A percentile compares a stretch with the other conserved stretches of the same genome.
Evolutionary conservation across 1,140 invertebrate species (phyloP).

Genomic region (Ceratina australensis): DNA sequence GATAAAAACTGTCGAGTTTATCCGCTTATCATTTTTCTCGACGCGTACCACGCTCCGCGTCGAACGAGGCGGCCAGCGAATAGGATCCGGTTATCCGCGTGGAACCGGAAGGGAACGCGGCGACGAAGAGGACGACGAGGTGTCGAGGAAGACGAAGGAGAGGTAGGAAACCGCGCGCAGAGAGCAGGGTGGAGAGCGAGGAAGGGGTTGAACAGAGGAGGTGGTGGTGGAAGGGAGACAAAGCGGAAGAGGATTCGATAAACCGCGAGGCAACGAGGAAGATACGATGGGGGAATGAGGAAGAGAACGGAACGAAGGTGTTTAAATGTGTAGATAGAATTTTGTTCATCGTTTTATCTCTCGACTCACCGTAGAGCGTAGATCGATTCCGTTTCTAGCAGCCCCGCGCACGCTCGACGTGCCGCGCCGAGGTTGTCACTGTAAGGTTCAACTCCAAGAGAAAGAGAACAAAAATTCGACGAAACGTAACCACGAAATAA

Average conservation of each 20-base stretch:
- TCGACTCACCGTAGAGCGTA: constrained; percentile 55
- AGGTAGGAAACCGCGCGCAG: neutral
- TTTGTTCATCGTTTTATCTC: constrained; percentile 53
- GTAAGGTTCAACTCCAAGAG: constrained; percentile 76
- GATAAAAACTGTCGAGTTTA: neutral
- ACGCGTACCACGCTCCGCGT: constrained; percentile 6
- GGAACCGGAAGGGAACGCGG: neutral
- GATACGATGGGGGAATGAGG: constrained; percentile 3
- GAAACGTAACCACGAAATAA: neutral
- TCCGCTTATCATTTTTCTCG: neutral
- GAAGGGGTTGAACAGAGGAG: neutral
- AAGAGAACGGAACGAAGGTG: neutral
- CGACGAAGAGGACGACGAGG: neutral
- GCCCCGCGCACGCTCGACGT: constrained; percentile 29
- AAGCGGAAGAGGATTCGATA: neutral
- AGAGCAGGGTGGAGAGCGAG: neutral
- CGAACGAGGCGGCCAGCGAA: neutral
- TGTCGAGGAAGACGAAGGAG: constrained; percentile 1
- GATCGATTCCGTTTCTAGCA: constrained; percentile 31
- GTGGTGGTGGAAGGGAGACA: neutral
- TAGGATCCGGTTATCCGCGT: too few species aligned
- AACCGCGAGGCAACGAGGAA: constrained; percentile 46
- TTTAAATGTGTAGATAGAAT: constrained; percentile 44
- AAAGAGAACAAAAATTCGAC: constrained; percentile 15
- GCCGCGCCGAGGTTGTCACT: constrained; percentile 63